Evolutionary conservation across 2,888 invertebrate genomes (phyloP), one percentile per base, ranked within the genome.

Genomic region (Polymixis flavicincta): DNA sequence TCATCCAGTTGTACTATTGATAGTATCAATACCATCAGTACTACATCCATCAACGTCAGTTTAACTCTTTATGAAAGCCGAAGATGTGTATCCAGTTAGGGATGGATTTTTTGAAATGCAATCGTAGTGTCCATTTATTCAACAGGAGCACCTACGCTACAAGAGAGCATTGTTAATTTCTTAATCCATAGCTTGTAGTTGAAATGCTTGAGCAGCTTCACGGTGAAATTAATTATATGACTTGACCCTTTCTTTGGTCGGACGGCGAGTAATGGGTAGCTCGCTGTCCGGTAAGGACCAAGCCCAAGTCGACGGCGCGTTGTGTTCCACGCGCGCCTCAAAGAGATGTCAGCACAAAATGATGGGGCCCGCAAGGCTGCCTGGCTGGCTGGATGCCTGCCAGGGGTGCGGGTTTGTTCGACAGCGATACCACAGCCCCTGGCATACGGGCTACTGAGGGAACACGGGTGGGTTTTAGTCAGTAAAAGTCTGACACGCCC

Each of bases 1-100:
- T 59, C 61, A 45, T 84, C 73, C 25, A 84, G 60, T 71, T 68
- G 55, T 71, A 71, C 64, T 61, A 79, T 71, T 72, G 50, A 67
- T 68, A 59, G 19, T 65, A 71, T 75, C 67, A 68, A 68, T 80
- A 74, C 22, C 45, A 71, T 74, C 67, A 68, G 65, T 80, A 74
- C 22, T 45, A 71, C 59, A 84, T 84, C 75, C 28, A 82, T 82
- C 85, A 84, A 82, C 11, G 81, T 80, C 70, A 65, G 25, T 45
- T 14, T 42, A 57, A 57, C 48, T 63, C 28, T 69, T 57, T 66
- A 48, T 66, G 28, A 37, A 25, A 67, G 57, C 59, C 45, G 59
- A 61, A 19, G 57, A 9, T 60, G 59, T 32, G n/a, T 66, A 68
- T 37, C 19, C 17, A 73, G 67, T 79, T 63, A 52, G 17, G 48